Percentiles rank a stretch among this genome's conserved stretches.
Evolutionary conservation across 2,888 invertebrate species (phyloP).

Genomic region (Parascotia fuliginaria): DNA sequence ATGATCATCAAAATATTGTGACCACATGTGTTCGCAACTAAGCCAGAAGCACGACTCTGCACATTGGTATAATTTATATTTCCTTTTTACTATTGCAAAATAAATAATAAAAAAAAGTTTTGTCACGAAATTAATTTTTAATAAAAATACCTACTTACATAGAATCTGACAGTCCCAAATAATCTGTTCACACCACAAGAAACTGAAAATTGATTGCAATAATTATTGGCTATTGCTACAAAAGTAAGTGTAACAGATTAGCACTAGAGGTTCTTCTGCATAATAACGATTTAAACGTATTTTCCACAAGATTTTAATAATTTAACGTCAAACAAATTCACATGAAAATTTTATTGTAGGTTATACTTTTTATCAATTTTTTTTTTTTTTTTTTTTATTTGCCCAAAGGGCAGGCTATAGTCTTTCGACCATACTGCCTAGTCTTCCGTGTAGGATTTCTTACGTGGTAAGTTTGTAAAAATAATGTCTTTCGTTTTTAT

Average conservation of each 20-base stretch:
- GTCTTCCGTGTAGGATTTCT: too few species aligned
- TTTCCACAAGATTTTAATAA: constrained; percentile 1
- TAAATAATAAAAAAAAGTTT: constrained; percentile 27
- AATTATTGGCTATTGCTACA: neutral
- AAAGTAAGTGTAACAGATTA: neutral
- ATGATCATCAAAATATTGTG: constrained; percentile 40
- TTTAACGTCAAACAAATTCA: constrained; percentile 18
- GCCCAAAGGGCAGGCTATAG: too few species aligned
- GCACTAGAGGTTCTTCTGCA: neutral
- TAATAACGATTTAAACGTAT: too few species aligned
- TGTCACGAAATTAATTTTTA: neutral
- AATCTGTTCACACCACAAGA: neutral
- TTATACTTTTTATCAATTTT: too few species aligned
- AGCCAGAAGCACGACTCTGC: constrained; percentile 38
- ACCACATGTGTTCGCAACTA: constrained; percentile 49
- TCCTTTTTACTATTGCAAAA: constrained; percentile 19
- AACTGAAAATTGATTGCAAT: neutral
- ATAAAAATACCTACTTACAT: constrained; percentile 8
- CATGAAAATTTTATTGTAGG: too few species aligned
- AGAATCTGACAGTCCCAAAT: constrained; percentile 17
- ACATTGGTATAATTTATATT: constrained; percentile 33
- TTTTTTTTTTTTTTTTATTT: too few species aligned
- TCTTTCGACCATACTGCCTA: too few species aligned
- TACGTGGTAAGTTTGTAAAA: too few species aligned
- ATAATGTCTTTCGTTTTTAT: too few species aligned